Evolutionary conservation across 2,113 vertebrate species (phyloP).

Genomic region (Trinectes maculatus): DNA sequence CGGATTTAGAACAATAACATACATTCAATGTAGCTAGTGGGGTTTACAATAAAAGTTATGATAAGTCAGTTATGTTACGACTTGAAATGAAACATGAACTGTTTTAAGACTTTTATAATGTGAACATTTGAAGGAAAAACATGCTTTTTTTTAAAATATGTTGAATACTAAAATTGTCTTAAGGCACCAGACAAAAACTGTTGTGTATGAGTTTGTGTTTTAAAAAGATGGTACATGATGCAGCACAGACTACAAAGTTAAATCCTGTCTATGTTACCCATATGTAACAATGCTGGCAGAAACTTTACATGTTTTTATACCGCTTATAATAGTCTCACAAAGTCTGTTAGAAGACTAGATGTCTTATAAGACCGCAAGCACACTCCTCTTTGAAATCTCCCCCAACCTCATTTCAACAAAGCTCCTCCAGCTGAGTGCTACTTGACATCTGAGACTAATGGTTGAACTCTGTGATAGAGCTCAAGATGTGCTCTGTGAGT

Average conservation of each 20-base stretch:
- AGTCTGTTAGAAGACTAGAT: not conserved
- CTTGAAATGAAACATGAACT: not conserved
- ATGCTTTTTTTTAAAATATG: no score
- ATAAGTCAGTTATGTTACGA: not conserved
- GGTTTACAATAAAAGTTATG: not conserved
- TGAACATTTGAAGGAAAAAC: not conserved
- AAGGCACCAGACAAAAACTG: no score
- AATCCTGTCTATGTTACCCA: no score
- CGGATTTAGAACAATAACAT: not conserved
- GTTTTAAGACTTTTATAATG: not conserved
- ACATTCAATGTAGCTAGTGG: not conserved
- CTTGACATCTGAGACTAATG: conserved; percentile 36
- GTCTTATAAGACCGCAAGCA: not conserved
- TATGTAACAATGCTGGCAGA: no score
- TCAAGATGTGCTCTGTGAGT: conserved; percentile 38
- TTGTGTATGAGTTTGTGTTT: no score
- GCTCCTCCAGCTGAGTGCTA: conserved; percentile 4
- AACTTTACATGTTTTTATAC: not conserved
- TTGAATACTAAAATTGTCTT: no score
- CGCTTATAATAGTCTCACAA: not conserved
- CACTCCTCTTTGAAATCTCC: conserved; percentile 17
- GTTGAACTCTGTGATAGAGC: conserved; percentile 29
- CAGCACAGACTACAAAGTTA: no score
- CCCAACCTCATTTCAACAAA: conserved; percentile 9
- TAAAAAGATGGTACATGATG: no score